Evolutionary conservation across 2,888 invertebrate species (phyloP).

Genomic region (Cerastis rubricosa): DNA sequence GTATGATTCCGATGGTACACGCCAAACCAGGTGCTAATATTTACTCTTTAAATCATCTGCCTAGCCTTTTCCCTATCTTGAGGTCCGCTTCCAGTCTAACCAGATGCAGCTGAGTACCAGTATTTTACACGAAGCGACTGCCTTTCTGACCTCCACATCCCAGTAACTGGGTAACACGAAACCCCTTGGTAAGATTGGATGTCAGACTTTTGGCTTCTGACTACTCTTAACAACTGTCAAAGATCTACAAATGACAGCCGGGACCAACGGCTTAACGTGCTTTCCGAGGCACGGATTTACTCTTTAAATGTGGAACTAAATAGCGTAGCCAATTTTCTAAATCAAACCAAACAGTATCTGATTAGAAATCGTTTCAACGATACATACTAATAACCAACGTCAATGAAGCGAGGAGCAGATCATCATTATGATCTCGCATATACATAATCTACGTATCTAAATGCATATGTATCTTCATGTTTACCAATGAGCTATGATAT

Average conservation of each 20-base stretch:
- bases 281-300: not conserved
- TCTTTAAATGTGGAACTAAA: not conserved
- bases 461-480: conserved; percentile 31
- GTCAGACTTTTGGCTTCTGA: no score
- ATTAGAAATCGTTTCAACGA: conserved; percentile 26
- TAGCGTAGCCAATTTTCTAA: conserved; percentile 19
- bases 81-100: no score
- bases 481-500: conserved; percentile 26
- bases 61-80: no score
- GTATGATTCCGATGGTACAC: no score
- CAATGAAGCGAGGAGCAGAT: conserved; percentile 18
- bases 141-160: no score
- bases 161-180: no score
- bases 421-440: conserved; percentile 32
- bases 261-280: not conserved
- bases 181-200: no score
- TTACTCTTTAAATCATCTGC: no score
- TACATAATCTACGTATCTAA: conserved; percentile 24
- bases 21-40: no score
- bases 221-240: not conserved
- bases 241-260: not conserved
- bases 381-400: conserved; percentile 11
- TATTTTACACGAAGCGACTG: not conserved
- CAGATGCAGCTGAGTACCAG: no score
- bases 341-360: not conserved